Percentiles rank a stretch among this genome's conserved stretches.
phyloP scores from a whole-genome alignment of 2,888 invertebrate genomes.

The Amiota mariae region DNA sequence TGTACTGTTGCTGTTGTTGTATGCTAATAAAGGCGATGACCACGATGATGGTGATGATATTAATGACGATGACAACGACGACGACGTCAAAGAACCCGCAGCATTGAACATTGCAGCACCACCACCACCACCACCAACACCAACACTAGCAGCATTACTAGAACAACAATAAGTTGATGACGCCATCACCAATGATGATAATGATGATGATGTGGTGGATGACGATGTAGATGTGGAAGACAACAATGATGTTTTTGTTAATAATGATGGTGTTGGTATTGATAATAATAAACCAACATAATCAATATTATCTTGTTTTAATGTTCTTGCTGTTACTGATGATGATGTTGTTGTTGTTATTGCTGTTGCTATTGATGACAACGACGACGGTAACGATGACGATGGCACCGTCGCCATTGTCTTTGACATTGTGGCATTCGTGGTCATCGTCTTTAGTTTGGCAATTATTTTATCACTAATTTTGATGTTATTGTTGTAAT shows the following conservation, averaged over 20 bases:
- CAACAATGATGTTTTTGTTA: conserved; percentile 9
- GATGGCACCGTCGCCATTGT: conserved; percentile 38
- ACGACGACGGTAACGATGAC: conserved; percentile 27
- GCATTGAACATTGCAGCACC: conserved; percentile 8
- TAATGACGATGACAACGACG: conserved; percentile 37
- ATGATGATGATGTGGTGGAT: no score
- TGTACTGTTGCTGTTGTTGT: no score
- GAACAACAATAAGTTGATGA: no score
- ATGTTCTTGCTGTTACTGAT: conserved; percentile 42
- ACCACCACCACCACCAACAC: no score
- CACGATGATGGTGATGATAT: background rate
- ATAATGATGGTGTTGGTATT: no score
- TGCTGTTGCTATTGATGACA: conserved; percentile 28
- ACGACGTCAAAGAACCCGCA: conserved; percentile 32
- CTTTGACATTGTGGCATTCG: conserved; percentile 29
- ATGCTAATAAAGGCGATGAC: conserved; percentile 11
- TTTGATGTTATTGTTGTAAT: conserved; percentile 33
- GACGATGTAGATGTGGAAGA: no score
- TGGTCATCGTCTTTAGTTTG: conserved; percentile 39
- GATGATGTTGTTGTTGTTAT: conserved; percentile 8
- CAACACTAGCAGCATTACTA: no score
- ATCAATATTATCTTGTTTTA: conserved; percentile 4
- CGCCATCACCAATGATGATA: no score
- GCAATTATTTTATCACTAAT: conserved; percentile 44
- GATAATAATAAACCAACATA: no score